These are phyloP conservation scores for Chrysaora quinquecirrha DNA, from an alignment of 30 jellyfish, hydroid and myxozoan species.

Conservation along the genomic window DNA sequence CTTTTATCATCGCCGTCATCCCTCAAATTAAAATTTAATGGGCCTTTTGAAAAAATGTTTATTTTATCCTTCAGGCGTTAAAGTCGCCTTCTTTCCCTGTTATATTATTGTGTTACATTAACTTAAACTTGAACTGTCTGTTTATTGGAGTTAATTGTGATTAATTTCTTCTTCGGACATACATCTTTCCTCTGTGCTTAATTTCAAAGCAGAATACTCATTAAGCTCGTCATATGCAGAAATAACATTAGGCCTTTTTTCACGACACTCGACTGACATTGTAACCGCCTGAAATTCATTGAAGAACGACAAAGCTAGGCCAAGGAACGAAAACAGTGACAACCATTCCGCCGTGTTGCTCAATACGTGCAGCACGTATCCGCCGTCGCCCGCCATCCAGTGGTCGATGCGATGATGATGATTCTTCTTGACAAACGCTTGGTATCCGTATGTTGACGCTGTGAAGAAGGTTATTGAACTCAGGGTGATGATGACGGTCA, in stretches of 20 bases:
- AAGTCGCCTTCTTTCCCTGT: too few relatives aligned
- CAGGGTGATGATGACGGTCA: constrained; percentile 48
- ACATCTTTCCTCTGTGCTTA: constrained; percentile 41
- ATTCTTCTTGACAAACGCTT: constrained; percentile 24
- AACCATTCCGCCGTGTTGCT: constrained; percentile 89
- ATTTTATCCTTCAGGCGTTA: too few relatives aligned
- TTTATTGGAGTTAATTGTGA: neutral
- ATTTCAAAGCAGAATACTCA: constrained; percentile 54
- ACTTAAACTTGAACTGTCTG: too few relatives aligned
- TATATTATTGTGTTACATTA: too few relatives aligned
- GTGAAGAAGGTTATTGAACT: constrained; percentile 65
- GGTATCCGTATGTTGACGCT: constrained; percentile 62
- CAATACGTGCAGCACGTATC: constrained; percentile 72
- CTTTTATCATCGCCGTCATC: too few relatives aligned
- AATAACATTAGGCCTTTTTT: constrained; percentile 46
- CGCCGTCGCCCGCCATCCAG: constrained; percentile 85
- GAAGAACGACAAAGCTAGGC: constrained; percentile 68
- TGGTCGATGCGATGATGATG: constrained; percentile 50
- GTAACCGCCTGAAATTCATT: constrained; percentile 81
- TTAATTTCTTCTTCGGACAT: constrained; percentile 12
- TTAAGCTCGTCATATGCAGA: constrained; percentile 71
- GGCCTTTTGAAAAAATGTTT: too few relatives aligned
- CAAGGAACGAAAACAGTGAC: constrained; percentile 57
- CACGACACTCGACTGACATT: constrained; percentile 69
- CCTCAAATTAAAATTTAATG: too few relatives aligned